A percentile compares a stretch with the other conserved stretches of the same genome.
phyloP scores from a whole-genome alignment of 35 echinoderm and acorn worm genomes.

The Nesometra sesokonis region DNA sequence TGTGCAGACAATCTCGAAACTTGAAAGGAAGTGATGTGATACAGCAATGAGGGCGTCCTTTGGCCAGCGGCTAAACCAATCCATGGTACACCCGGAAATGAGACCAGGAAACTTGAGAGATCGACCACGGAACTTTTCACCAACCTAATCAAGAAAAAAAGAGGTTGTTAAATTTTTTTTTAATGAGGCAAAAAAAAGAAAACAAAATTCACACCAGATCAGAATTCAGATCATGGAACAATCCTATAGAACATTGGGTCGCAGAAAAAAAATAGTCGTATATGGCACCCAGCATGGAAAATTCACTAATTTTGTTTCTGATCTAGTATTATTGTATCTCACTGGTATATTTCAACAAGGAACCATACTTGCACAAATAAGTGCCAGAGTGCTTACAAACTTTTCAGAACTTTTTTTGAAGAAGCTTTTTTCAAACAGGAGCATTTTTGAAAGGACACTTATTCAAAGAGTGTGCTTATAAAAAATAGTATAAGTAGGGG shows the following conservation, averaged over 20 bases:
- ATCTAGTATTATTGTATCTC: too few species aligned
- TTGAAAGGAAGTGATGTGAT: constrained; percentile 77
- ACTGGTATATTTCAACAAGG: too few species aligned
- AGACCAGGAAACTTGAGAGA: constrained; percentile 96
- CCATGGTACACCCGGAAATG: constrained; percentile 96
- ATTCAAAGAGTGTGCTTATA: too few species aligned
- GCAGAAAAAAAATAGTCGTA: not conserved
- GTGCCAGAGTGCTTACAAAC: too few species aligned
- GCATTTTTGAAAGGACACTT: too few species aligned
- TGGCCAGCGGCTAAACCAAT: constrained; percentile 98
- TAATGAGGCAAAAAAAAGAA: not conserved
- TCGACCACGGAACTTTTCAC: constrained; percentile 96
- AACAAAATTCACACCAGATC: too few species aligned
- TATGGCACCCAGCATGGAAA: too few species aligned
- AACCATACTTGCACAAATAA: too few species aligned
- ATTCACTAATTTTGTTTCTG: too few species aligned
- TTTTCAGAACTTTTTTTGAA: too few species aligned
- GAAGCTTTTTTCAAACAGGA: too few species aligned
- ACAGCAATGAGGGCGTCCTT: constrained; percentile 96
- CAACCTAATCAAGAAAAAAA: constrained; percentile 39
- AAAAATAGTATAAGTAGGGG: too few species aligned
- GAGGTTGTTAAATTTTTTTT: not conserved
- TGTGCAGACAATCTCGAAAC: constrained; percentile 76
- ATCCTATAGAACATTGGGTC: not conserved
- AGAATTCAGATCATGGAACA: not conserved